phyloP scores from a whole-genome alignment of 2,888 invertebrate genomes.

The Pterobdella sp. region DNA sequence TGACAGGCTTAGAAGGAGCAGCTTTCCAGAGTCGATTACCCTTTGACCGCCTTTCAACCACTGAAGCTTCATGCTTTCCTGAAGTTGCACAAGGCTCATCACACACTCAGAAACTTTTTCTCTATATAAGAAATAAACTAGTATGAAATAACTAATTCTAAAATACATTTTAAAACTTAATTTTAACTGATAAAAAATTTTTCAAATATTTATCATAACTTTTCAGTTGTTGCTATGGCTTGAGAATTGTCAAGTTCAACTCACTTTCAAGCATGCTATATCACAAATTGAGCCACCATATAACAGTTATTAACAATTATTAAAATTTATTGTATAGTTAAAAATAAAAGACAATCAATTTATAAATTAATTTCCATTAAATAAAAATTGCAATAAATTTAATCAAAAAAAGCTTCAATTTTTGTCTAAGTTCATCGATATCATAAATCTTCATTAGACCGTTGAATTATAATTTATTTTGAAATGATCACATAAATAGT shows the following conservation, averaged over 20 bases:
- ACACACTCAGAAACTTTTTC: slow-evolving; percentile 74
- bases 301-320: slow-evolving; percentile 61
- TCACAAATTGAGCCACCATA: slow-evolving; percentile 77
- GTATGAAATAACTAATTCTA: slow-evolving; percentile 51
- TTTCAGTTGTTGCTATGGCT: slow-evolving; percentile 78
- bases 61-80: slow-evolving; percentile 85
- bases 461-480: too few species aligned
- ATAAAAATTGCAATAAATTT: too few species aligned
- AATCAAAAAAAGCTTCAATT: too few species aligned
- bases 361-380: too few species aligned
- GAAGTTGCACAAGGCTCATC: slow-evolving; percentile 77
- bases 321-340: too few species aligned
- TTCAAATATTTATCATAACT: neutral
- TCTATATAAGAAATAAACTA: slow-evolving; percentile 81
- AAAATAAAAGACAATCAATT: too few species aligned
- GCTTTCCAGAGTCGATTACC: slow-evolving; percentile 72
- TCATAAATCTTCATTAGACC: too few species aligned
- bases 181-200: neutral
- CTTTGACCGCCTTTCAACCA: slow-evolving; percentile 84
- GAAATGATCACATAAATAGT: too few species aligned
- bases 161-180: neutral
- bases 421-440: too few species aligned
- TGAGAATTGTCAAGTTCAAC: slow-evolving; percentile 83
- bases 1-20: slow-evolving; percentile 60
- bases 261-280: slow-evolving; percentile 71